These are phyloP conservation scores for Euspilapteryx auroguttella DNA, from an alignment of 2,888 invertebrate species.

Conservation along the genomic window DNA sequence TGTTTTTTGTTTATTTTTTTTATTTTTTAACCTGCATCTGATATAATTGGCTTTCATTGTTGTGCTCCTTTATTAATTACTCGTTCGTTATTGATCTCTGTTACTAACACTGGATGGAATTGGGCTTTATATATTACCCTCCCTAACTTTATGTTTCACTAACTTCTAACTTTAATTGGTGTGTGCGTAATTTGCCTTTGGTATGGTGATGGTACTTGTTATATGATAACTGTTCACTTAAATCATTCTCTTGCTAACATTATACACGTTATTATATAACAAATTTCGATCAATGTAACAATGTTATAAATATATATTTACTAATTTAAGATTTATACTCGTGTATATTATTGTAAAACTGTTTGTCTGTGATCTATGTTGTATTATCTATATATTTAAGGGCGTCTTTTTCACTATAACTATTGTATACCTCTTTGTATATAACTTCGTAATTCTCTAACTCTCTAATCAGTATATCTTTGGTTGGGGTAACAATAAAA, in stretches of 20 bases:
- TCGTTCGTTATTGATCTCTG: constrained; percentile 21
- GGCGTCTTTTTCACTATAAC: constrained; percentile 12
- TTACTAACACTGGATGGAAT: constrained; percentile 40
- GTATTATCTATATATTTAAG: constrained; percentile 1
- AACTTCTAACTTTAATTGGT: constrained; percentile 27
- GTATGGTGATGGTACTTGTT: constrained; percentile 32
- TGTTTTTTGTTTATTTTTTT: constrained; percentile 19
- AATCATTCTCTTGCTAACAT: constrained; percentile 4
- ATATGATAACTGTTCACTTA: constrained; percentile 22
- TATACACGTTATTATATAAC: constrained; percentile 30
- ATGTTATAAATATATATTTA: constrained; percentile 4
- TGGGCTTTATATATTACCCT: constrained; percentile 31
- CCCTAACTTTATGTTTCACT: constrained; percentile 30
- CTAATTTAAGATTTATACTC: constrained; percentile 11
- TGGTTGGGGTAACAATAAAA: constrained; percentile 31
- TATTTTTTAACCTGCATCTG: constrained; percentile 19
- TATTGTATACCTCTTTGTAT: constrained; percentile 15
- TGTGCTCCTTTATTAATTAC: constrained; percentile 15
- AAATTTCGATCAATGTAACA: constrained; percentile 18
- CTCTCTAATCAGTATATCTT: constrained; percentile 25
- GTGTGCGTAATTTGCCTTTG: constrained; percentile 60
- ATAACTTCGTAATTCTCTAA: too few relatives aligned
- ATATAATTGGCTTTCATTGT: constrained; percentile 42
- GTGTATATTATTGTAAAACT: too few relatives aligned
- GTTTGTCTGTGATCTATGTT: constrained; percentile 10